A percentile compares a stretch with the other conserved stretches of the same genome.
Evolutionary conservation across 2,888 invertebrate genomes (phyloP).

Genomic region (Acanthosepion esculentum): DNA sequence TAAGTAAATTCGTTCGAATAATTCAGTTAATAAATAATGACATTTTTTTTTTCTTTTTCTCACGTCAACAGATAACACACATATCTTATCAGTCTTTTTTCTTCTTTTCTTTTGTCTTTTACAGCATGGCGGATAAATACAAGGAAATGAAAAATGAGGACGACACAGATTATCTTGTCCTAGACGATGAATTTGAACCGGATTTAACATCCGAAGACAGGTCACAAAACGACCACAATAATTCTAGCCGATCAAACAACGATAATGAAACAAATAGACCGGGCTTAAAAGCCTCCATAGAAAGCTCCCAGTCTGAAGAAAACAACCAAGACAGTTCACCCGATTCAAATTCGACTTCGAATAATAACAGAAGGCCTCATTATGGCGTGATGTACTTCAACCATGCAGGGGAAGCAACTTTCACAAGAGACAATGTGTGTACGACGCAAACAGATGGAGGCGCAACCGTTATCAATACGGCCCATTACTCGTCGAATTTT

Average conservation of each 20-base stretch:
- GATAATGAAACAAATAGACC: background rate
- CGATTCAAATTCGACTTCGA: background rate
- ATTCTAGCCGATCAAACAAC: background rate
- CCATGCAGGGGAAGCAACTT: slow-evolving; percentile 56
- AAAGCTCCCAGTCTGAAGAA: slow-evolving; percentile 51
- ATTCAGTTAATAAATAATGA: too few relatives aligned
- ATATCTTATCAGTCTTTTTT: background rate
- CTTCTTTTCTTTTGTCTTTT: slow-evolving; percentile 46
- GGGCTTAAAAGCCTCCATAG: slow-evolving; percentile 35
- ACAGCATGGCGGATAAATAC: slow-evolving; percentile 52
- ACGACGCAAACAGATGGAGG: slow-evolving; percentile 55
- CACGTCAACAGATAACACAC: too few relatives aligned
- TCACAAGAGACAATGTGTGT: slow-evolving; percentile 57
- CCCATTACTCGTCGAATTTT: slow-evolving; percentile 54
- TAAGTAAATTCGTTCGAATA: too few relatives aligned
- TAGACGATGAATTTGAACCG: slow-evolving; percentile 52
- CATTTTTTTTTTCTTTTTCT: too few relatives aligned
- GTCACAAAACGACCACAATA: background rate
- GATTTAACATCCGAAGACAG: slow-evolving; percentile 49
- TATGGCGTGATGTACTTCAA: slow-evolving; percentile 47
- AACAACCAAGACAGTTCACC: background rate
- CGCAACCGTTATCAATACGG: slow-evolving; percentile 58
- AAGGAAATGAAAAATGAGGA: slow-evolving; percentile 49
- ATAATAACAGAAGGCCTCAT: background rate
- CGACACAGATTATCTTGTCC: slow-evolving; percentile 54